Base-by-base conservation (phyloP, 2,797 vertebrate species). In the Ctenochaetus hawaiiensis region DNA sequence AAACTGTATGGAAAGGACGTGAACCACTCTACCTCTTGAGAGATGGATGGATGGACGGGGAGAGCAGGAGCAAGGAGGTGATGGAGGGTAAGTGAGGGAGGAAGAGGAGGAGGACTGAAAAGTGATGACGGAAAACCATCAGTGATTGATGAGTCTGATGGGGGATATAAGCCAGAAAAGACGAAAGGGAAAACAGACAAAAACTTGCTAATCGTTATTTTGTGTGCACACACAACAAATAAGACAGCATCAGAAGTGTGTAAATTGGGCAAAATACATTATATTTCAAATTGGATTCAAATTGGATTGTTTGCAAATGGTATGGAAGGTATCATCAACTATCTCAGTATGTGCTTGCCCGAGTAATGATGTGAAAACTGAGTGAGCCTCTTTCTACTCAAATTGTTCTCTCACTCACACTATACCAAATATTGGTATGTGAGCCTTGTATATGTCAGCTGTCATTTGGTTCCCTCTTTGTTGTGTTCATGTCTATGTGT, bases 1-100 rank as follows among this genome's bases (percentile, higher is more conserved):
- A 89, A 83, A 87, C 74, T 83, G 79, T 77, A 92, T 91, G 83
- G 81, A 92, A 92, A 94, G 86, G 71, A 86, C 81, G 72, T 67
- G 79, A 87, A 83, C 75, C 83, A 89, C 81, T 91, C 61, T 71
- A 67, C 53, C 71, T 80, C 78, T 88, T 75, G 66, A 87, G 77
- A 30, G 34, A 71, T 67, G 52, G 77, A 78, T 30, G 12, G 76
- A 79, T 43, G 30, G 60, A 71, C 54, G 39, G 67, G 75, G 61
- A 17, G 67, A 39, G 72, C 13, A 47, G 44, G 62, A 67, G 47
- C 13, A 26, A 44, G 60, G 52, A 39, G 39, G 45, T 30, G 54
- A 26, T 20, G 49, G 60, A 26, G 39, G 37, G 57, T 64, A 57
- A 64, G 49, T 17, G 23, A 58, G 37, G n/a, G 45, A 72, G 39